Evolutionary conservation across 1,140 invertebrate genomes (phyloP), one percentile per base, ranked within the genome.

Genomic region (Drosophila sp.): DNA sequence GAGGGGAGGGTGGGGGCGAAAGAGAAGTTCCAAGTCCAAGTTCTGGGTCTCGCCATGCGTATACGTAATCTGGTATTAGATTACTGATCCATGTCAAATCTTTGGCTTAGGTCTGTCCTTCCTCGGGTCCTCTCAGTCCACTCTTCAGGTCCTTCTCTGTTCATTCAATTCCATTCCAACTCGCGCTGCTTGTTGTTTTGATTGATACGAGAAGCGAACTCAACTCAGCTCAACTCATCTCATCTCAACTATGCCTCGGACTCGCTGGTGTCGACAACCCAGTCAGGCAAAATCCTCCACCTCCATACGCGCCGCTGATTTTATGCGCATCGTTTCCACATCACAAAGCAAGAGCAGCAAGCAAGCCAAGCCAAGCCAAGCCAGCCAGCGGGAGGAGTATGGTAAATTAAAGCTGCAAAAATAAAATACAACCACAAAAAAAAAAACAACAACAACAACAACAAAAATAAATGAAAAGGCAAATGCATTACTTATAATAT

Each of bases 41-140:
- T 82, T 75, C 62, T 78, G 69, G 65, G 78, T 74, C 81, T 72
- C 80, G 73, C 82, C 90, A 91, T 91, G 83, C 89, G 86, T 89
- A 91, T 91, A 90, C 81, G 87, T 91, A 91, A 91, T 91, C 90
- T 91, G 90, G 90, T 74, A 91, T 91, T 91, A 91, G 90, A 91
- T 91, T 91, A 91, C 90, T 91, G 90, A 91, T 91, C 90, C 90
- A 91, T 91, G 90, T 91, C 90, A 91, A 91, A 91, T 91, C 90
- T 91, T 86, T 86, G 90, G 90, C 90, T 91, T 90, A 86, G 71
- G 80, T 80, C 76, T 76, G 70, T 68, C 63, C 47, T 30, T 64
- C 30, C 60, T 17, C 25, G 44, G 23, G 23, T 44, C 2, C 60
- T 27, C 11, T 11, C 33, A 3, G 65, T 66, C 47, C 8, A 1